Conservation (phyloP, 2,888 invertebrate genomes). For the Luperina testacea region DNA sequence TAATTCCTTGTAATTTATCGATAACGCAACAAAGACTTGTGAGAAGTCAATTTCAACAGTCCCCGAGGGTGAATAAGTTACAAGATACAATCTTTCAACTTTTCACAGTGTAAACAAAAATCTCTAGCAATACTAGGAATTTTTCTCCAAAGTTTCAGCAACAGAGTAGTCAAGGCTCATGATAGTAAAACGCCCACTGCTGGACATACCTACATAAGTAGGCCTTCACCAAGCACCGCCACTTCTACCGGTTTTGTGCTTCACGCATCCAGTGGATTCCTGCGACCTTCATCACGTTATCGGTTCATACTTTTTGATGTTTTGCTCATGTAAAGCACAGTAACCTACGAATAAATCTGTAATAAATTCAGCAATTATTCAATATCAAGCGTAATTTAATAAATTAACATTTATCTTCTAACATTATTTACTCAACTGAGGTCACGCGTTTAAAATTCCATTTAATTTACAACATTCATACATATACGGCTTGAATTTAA, state of each 20-base stretch:
- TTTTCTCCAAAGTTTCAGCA: background rate
- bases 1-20: background rate
- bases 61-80: background rate
- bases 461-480: conserved; percentile 11
- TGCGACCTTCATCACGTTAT: no score
- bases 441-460: conserved; percentile 31
- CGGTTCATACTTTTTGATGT: background rate
- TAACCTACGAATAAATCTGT: conserved; percentile 26
- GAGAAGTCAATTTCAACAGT: background rate
- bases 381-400: conserved; percentile 16
- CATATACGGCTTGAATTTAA: conserved; percentile 20
- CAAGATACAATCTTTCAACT: background rate
- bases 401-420: conserved; percentile 24
- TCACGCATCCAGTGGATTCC: no score
- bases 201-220: no score
- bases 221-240: no score
- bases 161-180: no score
- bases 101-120: background rate
- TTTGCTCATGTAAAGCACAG: background rate
- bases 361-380: conserved; percentile 26
- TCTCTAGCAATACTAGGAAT: background rate
- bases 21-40: background rate
- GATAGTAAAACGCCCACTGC: no score
- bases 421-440: conserved; percentile 25
- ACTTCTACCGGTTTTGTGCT: no score